phyloP scores from a whole-genome alignment of 1,140 invertebrate species.

The Limonius californicus region DNA sequence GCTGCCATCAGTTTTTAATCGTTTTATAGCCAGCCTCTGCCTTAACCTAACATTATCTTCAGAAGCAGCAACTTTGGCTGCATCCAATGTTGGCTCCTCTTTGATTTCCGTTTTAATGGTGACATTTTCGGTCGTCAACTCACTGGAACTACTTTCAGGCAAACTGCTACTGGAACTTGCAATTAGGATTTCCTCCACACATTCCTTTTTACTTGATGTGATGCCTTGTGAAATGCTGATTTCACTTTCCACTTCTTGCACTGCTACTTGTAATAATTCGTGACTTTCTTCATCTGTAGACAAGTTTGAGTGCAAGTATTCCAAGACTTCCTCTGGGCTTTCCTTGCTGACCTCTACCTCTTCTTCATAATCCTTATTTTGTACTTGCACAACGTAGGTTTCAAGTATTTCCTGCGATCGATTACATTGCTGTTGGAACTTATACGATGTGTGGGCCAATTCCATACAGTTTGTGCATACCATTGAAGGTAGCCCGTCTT shows the following conservation, averaged over 20 bases:
- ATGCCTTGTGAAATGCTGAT: neutral
- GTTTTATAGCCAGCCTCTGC: neutral
- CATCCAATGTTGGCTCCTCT: neutral
- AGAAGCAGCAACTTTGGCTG: neutral
- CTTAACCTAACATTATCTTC: neutral
- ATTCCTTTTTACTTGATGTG: neutral
- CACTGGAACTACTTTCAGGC: no score
- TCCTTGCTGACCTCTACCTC: neutral
- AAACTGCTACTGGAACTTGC: neutral
- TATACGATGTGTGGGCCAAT: slow-evolving; percentile 28
- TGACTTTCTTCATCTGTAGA: neutral
- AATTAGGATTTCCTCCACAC: neutral
- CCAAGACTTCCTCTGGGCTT: neutral
- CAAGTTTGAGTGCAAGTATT: neutral
- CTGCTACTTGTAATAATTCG: neutral
- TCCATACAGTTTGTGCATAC: slow-evolving; percentile 35
- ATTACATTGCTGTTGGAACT: slow-evolving; percentile 37
- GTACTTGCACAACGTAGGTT: slow-evolving; percentile 21
- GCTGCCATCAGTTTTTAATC: neutral
- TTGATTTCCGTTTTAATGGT: neutral
- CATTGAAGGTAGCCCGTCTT: slow-evolving; percentile 32
- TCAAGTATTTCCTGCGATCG: slow-evolving; percentile 30
- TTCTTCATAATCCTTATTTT: slow-evolving; percentile 4
- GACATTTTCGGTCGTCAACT: neutral
- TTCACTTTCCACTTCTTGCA: neutral